Evolutionary conservation across 2,888 invertebrate species (phyloP), one percentile per base, ranked within the genome.

Genomic region (Cyrtodaria siliqua): DNA sequence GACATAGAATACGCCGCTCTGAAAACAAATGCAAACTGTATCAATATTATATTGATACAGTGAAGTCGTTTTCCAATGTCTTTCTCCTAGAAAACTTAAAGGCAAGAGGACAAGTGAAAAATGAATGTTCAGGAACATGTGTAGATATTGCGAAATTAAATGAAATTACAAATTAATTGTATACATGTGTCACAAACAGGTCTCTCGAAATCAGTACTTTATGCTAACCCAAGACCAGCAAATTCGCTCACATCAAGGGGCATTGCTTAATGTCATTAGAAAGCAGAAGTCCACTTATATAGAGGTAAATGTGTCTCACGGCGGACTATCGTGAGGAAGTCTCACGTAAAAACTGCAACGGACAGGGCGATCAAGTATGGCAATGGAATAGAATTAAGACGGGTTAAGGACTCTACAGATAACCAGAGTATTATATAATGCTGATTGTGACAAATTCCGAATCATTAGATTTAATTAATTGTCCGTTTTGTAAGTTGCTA

Each of bases 1-100:
- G 77, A 62, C 62, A 20, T 16, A 27, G 38, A 23, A 72, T 77
- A 18, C 62, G 77, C 1, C 38, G n/a, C 33, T n/a, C n/a, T n/a
- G 33, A 42, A 16, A 77, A 77, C 53, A 49, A 59, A 16, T 77
- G 77, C 40, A 71, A 72, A 33, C 68, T 71, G 23, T 77, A 77
- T 38, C 50, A 63, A 18, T 64, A 63, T 50, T 77, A 60, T 29
- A n/a, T 77, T 1, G 68, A 77, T 20, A 57, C 18, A 20, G 29
- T 77, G 16, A 29, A 29, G 29, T 38, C 42, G n/a, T 47, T 77
- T 24, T 77, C 77, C 1, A 42, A 71, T 18, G 71, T 77, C 0
- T 77, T 40, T 42, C 29, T 77, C 16, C 68, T 68, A 14, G 24
- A 18, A 0, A 18, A 52, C 18, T 26, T 59, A 23, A 42, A n/a